A percentile compares a stretch with the other conserved stretches of the same genome.
phyloP scores from a whole-genome alignment of 2,113 vertebrate genomes.

The Aplodontia rufa region DNA sequence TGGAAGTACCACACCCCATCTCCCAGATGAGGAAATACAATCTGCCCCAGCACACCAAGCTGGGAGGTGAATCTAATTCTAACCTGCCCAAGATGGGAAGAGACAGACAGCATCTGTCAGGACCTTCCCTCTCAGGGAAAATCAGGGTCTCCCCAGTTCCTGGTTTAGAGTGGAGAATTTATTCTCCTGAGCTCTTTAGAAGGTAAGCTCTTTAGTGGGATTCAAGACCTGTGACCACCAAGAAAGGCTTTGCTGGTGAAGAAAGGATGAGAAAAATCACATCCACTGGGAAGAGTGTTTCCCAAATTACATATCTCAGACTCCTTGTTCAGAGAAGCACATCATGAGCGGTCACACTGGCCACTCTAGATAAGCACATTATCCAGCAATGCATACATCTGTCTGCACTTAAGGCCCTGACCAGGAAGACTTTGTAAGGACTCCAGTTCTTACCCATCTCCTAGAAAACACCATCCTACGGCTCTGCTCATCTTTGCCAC shows the following conservation, averaged over 20 bases:
- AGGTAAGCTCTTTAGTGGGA: background rate
- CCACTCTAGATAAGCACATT: background rate
- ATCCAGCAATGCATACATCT: background rate
- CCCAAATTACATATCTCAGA: background rate
- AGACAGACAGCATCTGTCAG: background rate
- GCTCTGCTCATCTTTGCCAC: background rate
- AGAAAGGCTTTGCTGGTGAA: background rate
- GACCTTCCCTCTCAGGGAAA: background rate
- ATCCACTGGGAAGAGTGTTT: background rate
- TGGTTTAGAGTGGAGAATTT: background rate
- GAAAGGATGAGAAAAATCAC: background rate
- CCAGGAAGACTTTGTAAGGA: background rate
- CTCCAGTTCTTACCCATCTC: background rate
- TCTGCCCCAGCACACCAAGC: background rate
- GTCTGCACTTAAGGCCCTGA: background rate
- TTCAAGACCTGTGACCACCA: background rate
- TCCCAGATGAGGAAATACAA: background rate
- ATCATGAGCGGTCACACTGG: too few species aligned
- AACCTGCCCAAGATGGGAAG: background rate
- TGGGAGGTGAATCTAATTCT: background rate
- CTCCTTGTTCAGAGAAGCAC: background rate
- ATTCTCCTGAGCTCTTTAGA: background rate
- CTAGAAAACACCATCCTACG: background rate
- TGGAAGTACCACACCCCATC: background rate
- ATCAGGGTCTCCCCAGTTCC: background rate